These are phyloP conservation scores for Timema cristinae DNA, from an alignment of 2,888 invertebrate species.

Conservation along the genomic window DNA sequence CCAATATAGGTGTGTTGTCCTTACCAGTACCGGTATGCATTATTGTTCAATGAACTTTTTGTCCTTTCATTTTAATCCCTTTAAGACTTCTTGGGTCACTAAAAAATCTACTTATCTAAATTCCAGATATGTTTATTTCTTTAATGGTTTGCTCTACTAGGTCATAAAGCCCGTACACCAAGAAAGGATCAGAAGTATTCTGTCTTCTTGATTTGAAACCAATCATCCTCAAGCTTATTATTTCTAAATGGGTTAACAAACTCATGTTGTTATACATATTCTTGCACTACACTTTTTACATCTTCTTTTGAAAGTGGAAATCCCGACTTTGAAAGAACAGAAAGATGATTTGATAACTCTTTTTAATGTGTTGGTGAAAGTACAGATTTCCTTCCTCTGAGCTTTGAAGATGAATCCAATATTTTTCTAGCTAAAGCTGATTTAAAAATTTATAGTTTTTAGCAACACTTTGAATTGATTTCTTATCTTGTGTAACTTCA, in stretches of 20 bases:
- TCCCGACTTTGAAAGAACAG: conserved; percentile 9
- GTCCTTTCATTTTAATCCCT: neutral
- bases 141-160: neutral
- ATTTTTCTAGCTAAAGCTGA: neutral
- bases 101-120: neutral
- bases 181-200: neutral
- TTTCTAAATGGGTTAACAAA: neutral
- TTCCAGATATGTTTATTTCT: neutral
- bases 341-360: neutral
- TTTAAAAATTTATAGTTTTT: neutral
- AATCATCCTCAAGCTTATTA: neutral
- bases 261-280: neutral
- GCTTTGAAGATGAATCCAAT: neutral
- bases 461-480: neutral
- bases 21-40: neutral
- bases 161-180: conserved; percentile 7
- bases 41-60: neutral
- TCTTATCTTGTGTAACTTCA: neutral
- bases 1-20: neutral
- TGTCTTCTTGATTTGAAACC: conserved; percentile 3
- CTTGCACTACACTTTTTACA: conserved; percentile 8
- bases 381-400: neutral
- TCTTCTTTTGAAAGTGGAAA: conserved; percentile 10
- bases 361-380: neutral
- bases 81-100: neutral